Evolutionary conservation across 2,797 vertebrate genomes (phyloP).

Genomic region (Phoeniculus purpureus): DNA sequence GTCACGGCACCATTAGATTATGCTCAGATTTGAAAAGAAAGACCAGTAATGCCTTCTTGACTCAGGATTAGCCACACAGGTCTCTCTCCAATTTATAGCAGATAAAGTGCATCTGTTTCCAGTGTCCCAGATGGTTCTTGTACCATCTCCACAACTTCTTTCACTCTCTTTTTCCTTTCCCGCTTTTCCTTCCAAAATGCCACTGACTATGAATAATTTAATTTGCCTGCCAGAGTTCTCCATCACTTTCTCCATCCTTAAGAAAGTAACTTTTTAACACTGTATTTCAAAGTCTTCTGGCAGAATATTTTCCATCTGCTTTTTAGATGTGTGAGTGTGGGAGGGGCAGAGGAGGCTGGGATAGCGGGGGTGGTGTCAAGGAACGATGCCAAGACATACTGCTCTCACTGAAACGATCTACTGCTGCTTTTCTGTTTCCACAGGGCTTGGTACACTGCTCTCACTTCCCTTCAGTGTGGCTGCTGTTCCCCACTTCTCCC

Average conservation of each 20-base stretch:
- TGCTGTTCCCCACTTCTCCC: conserved; percentile 36
- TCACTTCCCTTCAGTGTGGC: not conserved
- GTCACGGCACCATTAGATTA: not conserved
- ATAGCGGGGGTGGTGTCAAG: conserved; percentile 43
- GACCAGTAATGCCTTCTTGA: not conserved
- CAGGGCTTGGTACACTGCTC: not conserved
- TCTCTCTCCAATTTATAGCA: not conserved
- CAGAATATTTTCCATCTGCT: conserved; percentile 73
- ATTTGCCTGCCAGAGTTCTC: conserved; percentile 56
- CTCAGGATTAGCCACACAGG: not conserved
- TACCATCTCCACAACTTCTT: conserved; percentile 38
- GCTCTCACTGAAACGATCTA: conserved; percentile 43
- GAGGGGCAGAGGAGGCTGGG: conserved; percentile 60
- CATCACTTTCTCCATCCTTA: conserved; percentile 64
- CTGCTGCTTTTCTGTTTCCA: conserved; percentile 49
- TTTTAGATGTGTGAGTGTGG: conserved; percentile 61
- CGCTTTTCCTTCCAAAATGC: conserved; percentile 60
- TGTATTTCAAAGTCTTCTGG: conserved; percentile 66
- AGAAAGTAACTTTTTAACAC: conserved; percentile 65
- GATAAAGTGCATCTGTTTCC: conserved; percentile 24
- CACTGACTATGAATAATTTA: conserved; percentile 67
- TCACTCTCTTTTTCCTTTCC: conserved; percentile 39
- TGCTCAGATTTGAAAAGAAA: not conserved
- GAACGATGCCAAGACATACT: conserved; percentile 34
- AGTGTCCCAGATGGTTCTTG: conserved; percentile 43